Evolutionary conservation across 1,140 invertebrate genomes (phyloP), one percentile per base, ranked within the genome.

Genomic region (Saccostrea cuccullata): DNA sequence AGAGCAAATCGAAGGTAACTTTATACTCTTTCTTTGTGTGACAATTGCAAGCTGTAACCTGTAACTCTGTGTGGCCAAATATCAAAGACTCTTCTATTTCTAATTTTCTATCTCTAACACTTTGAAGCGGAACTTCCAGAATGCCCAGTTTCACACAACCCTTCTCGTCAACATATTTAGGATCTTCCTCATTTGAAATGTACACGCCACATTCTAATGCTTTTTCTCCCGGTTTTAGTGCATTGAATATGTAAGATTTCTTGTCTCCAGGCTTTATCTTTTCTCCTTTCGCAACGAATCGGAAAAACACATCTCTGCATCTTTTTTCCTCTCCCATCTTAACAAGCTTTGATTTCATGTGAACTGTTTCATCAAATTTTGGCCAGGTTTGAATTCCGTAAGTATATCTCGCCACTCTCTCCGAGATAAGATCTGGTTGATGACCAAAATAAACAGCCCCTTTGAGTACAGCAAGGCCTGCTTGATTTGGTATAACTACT

Each of bases 21-120:
- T 73, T 73, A 23, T 73, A 73, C 26, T 73, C 67, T 8, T 26
- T 73, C 23, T 73, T 73, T 11, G 30, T 73, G 23, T 23, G n/a
- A 73, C 67, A 73, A 23, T 73, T 26, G 23, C 67, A 73, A 30
- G 67, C 67, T 26, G 67, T 73, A 1, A 73, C 67, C 2, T 23
- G 82, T 13, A 89, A 55, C n/a, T 87, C 86, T 30, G 88, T 89
- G 23, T 84, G 85, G 0, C 88, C 88, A 84, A 89, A 89, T 17
- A 89, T 64, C 23, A 89, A 17, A 8, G 88, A 77, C 82, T 89
- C 88, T 55, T 89, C 88, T 36, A 89, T 55, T 55, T 89, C 86
- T 5, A 9, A 56, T 82, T 40, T 64, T 2, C 40, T 36, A 20
- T 13, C 17, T 11, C 47, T 55, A 36, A 36, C 30, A 36, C 30